Percentiles rank a stretch among this genome's conserved stretches.
phyloP scores from a whole-genome alignment of 2,888 invertebrate genomes.

The Siphonodentalium dalli region DNA sequence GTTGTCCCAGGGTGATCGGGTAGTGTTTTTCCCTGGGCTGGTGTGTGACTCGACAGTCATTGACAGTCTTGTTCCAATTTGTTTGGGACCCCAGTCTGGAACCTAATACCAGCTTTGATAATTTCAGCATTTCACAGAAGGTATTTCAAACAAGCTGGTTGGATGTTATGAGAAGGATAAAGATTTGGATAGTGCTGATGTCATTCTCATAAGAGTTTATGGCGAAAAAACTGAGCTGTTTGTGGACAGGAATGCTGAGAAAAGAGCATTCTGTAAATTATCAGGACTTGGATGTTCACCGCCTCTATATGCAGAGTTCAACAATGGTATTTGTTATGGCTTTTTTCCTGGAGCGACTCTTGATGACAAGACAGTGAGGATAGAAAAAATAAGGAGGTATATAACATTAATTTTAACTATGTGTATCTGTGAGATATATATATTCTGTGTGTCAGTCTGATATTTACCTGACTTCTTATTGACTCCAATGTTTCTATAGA shows the following conservation, averaged over 20 bases:
- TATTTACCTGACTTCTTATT: too few species aligned
- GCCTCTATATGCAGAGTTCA: slow-evolving; percentile 86
- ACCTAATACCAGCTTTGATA: too few species aligned
- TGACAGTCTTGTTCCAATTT: too few species aligned
- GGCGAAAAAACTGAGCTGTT: slow-evolving; percentile 92
- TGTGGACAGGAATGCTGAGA: slow-evolving; percentile 85
- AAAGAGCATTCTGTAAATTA: slow-evolving; percentile 29
- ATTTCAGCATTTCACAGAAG: slow-evolving; percentile 88
- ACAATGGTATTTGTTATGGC: slow-evolving; percentile 92
- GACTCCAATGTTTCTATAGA: too few species aligned
- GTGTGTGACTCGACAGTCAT: too few species aligned
- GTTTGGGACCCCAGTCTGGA: too few species aligned
- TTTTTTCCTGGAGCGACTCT: slow-evolving; percentile 74
- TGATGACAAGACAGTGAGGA: slow-evolving; percentile 56
- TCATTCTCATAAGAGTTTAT: slow-evolving; percentile 87
- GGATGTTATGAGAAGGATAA: slow-evolving; percentile 73
- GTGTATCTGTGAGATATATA: too few species aligned
- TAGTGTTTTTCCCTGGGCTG: too few species aligned
- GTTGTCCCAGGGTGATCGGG: too few species aligned
- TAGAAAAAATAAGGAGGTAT: slow-evolving; percentile 43
- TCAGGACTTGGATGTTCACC: slow-evolving; percentile 79
- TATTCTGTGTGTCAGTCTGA: too few species aligned
- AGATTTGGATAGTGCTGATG: slow-evolving; percentile 67
- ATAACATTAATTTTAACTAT: too few species aligned
- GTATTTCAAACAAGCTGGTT: slow-evolving; percentile 90